Conservation (phyloP, 2,888 invertebrate genomes). For the Dryobota labecula region DNA sequence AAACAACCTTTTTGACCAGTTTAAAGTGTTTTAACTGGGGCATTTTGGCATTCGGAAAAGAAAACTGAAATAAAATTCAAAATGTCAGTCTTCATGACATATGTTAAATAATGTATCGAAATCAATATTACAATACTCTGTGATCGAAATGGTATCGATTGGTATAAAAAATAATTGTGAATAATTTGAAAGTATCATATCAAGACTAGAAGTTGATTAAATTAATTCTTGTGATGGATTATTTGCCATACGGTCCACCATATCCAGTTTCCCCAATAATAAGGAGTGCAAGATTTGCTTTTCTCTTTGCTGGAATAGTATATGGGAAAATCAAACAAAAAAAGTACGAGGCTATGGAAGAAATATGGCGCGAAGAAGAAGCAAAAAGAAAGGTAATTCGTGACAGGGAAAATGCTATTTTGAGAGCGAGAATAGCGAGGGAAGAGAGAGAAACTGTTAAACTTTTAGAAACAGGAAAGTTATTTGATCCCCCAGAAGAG, state of each 20-base stretch:
- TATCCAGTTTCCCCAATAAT: constrained; percentile 84
- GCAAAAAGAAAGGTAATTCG: constrained; percentile 78
- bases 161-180: not conserved
- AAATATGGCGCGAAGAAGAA: constrained; percentile 73
- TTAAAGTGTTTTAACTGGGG: constrained; percentile 38
- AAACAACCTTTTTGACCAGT: constrained; percentile 72
- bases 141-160: not conserved
- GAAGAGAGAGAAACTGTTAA: constrained; percentile 78
- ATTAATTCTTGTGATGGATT: constrained; percentile 22
- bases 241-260: constrained; percentile 80
- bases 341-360: constrained; percentile 76
- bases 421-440: constrained; percentile 76
- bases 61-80: not conserved
- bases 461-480: constrained; percentile 79
- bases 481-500: constrained; percentile 69
- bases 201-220: not conserved
- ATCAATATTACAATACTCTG: no score
- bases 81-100: not conserved
- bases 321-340: constrained; percentile 80
- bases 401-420: constrained; percentile 75
- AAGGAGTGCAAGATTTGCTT: constrained; percentile 78
- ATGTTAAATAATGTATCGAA: not conserved
- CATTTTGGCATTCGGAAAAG: constrained; percentile 12
- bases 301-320: constrained; percentile 81
- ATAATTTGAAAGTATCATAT: not conserved